Evolutionary conservation across 1,140 invertebrate genomes (phyloP).

Genomic region (Berghia stephanieae): DNA sequence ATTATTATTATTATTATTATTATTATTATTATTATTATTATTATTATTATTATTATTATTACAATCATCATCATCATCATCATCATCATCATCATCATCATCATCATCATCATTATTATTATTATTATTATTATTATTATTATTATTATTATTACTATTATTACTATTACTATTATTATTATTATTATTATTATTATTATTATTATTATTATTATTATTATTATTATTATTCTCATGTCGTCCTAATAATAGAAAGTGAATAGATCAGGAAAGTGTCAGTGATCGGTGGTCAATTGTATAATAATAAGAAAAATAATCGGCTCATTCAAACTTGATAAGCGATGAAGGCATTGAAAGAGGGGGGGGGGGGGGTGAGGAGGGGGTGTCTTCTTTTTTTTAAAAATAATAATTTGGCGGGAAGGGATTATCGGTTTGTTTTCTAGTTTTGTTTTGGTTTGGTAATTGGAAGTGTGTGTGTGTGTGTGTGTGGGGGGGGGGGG

Average conservation of each 20-base stretch:
- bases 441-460: no score
- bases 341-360: background rate
- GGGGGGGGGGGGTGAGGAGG: background rate
- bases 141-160: slow-evolving; percentile 17
- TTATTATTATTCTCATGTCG: background rate
- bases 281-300: background rate
- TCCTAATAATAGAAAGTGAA: background rate
- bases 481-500: no score
- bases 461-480: no score
- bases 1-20: slow-evolving; percentile 15
- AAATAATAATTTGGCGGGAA: background rate
- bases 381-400: no score
- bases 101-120: slow-evolving; percentile 6
- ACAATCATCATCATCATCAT: background rate
- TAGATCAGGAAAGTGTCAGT: background rate
- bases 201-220: slow-evolving; percentile 17
- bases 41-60: background rate
- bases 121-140: slow-evolving; percentile 8
- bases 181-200: slow-evolving; percentile 13
- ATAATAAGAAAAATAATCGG: background rate
- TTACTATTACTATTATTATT: background rate
- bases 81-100: slow-evolving; percentile 4
- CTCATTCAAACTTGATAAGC: background rate
- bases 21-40: slow-evolving; percentile 7
- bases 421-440: no score